These are phyloP conservation scores for Aphelinus certus DNA, from an alignment of 1,140 invertebrate species.

Conservation along the genomic window DNA sequence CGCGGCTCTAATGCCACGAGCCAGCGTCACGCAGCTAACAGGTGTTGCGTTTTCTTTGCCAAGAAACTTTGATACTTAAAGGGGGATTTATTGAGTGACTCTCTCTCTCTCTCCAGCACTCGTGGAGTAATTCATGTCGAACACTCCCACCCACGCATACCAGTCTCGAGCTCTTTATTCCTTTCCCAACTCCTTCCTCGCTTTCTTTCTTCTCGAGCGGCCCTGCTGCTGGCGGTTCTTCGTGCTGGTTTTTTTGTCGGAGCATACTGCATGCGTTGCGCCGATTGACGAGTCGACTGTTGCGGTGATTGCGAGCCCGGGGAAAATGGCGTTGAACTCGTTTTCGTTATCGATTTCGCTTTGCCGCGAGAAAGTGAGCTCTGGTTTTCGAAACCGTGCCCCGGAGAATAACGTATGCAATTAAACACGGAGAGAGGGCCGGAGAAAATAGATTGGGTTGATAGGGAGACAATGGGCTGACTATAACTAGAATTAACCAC, in stretches of 20 bases:
- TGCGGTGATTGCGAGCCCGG: too few species aligned
- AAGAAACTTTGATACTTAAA: slow-evolving; percentile 55
- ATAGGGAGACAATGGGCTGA: too few species aligned
- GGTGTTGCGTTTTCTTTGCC: slow-evolving; percentile 50
- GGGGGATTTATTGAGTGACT: slow-evolving; percentile 52
- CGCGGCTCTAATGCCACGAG: slow-evolving; percentile 51
- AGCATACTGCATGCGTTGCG: neutral
- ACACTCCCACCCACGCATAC: slow-evolving; percentile 3
- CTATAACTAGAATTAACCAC: too few species aligned
- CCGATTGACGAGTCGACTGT: too few species aligned
- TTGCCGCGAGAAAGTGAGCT: too few species aligned
- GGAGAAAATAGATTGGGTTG: too few species aligned
- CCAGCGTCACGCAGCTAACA: slow-evolving; percentile 56
- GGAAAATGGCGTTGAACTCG: too few species aligned
- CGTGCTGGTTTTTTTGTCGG: neutral
- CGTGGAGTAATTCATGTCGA: slow-evolving; percentile 50
- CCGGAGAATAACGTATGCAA: too few species aligned
- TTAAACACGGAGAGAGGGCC: too few species aligned
- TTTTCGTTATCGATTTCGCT: too few species aligned
- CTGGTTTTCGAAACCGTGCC: too few species aligned
- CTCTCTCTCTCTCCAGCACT: neutral
- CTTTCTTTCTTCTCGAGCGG: slow-evolving; percentile 6
- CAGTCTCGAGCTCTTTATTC: slow-evolving; percentile 20
- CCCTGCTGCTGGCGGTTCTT: neutral
- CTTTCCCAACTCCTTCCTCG: slow-evolving; percentile 2